These are phyloP conservation scores for Formica aserva DNA, from an alignment of 2,888 invertebrate species.

Conservation along the genomic window DNA sequence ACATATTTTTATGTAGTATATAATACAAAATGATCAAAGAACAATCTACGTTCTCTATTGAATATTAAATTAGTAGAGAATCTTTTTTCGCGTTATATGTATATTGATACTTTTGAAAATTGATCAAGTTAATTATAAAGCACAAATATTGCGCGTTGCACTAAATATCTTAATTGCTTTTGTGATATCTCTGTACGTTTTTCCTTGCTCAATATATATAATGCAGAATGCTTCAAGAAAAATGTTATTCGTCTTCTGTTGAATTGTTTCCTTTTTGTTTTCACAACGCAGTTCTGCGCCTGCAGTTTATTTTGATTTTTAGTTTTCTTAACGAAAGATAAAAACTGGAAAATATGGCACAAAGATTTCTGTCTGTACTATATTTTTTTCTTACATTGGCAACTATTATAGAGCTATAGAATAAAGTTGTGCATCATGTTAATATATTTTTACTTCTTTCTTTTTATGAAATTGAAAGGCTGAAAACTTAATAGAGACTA, in stretches of 20 bases:
- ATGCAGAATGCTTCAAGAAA: not conserved
- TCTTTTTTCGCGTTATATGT: not conserved
- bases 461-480: slow-evolving; percentile 8
- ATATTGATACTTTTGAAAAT: slow-evolving; percentile 5
- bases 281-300: not conserved
- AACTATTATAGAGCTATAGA: not conserved
- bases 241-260: not conserved
- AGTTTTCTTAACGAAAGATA: slow-evolving; percentile 1
- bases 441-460: not conserved
- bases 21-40: not conserved
- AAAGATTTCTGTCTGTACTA: not conserved
- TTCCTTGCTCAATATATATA: not conserved
- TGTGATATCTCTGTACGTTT: not conserved
- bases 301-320: slow-evolving; percentile 3
- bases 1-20: slow-evolving; percentile 17
- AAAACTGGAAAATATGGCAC: not conserved
- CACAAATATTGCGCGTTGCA: not conserved
- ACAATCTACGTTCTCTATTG: slow-evolving; percentile 5
- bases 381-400: not conserved
- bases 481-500: slow-evolving; percentile 33
- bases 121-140: slow-evolving; percentile 1
- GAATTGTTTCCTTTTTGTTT: not conserved
- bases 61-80: slow-evolving; percentile 1
- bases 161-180: slow-evolving; percentile 14
- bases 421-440: not conserved